A percentile compares a stretch with the other conserved stretches of the same genome.
Evolutionary conservation across 2,113 vertebrate species (phyloP).

Genomic region (Argyrosomus japonicus): DNA sequence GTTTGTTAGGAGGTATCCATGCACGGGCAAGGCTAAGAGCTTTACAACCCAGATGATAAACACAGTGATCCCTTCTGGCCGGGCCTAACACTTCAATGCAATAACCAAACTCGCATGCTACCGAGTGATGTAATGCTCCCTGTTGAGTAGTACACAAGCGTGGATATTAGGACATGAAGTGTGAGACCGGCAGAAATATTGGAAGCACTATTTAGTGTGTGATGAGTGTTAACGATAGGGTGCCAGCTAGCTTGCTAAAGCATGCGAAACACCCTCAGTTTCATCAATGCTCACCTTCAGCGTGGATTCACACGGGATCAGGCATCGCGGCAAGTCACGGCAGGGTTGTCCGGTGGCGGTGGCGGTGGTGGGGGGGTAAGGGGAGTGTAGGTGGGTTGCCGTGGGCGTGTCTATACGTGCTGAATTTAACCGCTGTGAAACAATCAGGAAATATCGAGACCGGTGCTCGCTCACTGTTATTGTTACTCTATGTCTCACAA

Average conservation of each 20-base stretch:
- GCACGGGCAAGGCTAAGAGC: constrained; percentile 47
- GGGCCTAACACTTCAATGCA: constrained; percentile 16
- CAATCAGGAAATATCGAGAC: no score
- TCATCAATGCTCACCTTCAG: constrained; percentile 15
- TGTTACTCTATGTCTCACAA: no score
- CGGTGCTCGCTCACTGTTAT: no score
- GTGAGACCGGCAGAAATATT: constrained; percentile 40
- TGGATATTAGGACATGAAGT: constrained; percentile 18
- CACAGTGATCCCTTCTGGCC: constrained; percentile 69
- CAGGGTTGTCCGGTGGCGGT: no score
- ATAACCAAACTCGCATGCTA: constrained; percentile 39
- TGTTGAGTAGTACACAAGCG: not conserved
- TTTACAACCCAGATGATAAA: constrained; percentile 58
- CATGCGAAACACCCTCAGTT: constrained; percentile 15
- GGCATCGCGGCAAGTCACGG: no score
- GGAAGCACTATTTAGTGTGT: constrained; percentile 70
- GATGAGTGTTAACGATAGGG: constrained; percentile 19
- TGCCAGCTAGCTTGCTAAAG: constrained; percentile 38
- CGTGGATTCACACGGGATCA: no score
- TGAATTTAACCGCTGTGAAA: no score
- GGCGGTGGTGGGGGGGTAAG: no score
- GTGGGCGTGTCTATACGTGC: no score
- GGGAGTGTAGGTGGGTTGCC: no score
- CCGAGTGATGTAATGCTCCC: not conserved
- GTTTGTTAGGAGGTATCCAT: constrained; percentile 67